A percentile compares a stretch with the other conserved stretches of the same genome.
phyloP scores from a whole-genome alignment of 2,888 invertebrate species.

The Andricus curvator region DNA sequence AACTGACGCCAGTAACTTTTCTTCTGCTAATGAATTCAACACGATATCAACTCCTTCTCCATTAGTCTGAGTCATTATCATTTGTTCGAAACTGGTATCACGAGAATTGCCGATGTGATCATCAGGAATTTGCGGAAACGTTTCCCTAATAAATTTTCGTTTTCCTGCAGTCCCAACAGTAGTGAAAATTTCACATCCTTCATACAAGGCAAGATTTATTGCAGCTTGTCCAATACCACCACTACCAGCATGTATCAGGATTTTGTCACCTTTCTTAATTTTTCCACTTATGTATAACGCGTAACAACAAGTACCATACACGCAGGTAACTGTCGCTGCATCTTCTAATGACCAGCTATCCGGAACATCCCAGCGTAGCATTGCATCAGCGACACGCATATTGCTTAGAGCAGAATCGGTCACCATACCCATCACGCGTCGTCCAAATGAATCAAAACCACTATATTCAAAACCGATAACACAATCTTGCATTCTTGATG shows the following conservation, averaged over 20 bases:
- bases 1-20: constrained; percentile 88
- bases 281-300: constrained; percentile 81
- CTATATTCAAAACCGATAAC: constrained; percentile 86
- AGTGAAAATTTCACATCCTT: constrained; percentile 82
- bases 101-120: constrained; percentile 92
- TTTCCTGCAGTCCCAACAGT: constrained; percentile 82
- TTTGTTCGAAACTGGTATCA: constrained; percentile 91
- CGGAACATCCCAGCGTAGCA: constrained; percentile 81
- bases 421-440: constrained; percentile 77
- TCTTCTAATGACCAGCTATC: constrained; percentile 82
- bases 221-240: constrained; percentile 86
- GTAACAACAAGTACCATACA: constrained; percentile 82
- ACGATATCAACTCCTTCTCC: constrained; percentile 95
- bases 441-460: constrained; percentile 80
- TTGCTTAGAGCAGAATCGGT: constrained; percentile 79
- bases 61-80: constrained; percentile 88
- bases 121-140: constrained; percentile 81
- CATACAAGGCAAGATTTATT: constrained; percentile 81
- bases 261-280: constrained; percentile 78
- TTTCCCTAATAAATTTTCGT: constrained; percentile 79
- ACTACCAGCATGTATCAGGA: constrained; percentile 79
- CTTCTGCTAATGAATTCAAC: constrained; percentile 94
- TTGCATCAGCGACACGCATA: constrained; percentile 78
- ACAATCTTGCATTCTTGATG: constrained; percentile 83
- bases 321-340: constrained; percentile 84